Percentiles rank a stretch among this genome's conserved stretches.
Conservation (phyloP, 1,140 invertebrate species). For the Nymphalis io region DNA sequence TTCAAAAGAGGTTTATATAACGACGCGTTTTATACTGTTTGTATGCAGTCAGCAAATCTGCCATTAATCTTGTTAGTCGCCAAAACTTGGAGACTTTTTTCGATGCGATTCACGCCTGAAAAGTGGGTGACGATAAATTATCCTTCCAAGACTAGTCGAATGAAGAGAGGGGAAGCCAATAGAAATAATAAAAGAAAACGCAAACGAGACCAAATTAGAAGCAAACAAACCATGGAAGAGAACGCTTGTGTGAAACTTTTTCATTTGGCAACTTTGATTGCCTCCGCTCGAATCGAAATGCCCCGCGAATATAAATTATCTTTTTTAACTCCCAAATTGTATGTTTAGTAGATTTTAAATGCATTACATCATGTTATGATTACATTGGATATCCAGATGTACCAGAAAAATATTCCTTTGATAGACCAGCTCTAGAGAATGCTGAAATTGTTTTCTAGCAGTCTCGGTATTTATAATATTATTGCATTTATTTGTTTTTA, state of each 20-base stretch:
- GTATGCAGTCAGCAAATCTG: slow-evolving; percentile 43
- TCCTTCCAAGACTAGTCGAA: slow-evolving; percentile 28
- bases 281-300: slow-evolving; percentile 38
- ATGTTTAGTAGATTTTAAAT: slow-evolving; percentile 44
- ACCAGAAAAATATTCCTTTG: too few relatives aligned
- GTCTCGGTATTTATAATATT: too few relatives aligned
- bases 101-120: slow-evolving; percentile 36
- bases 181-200: slow-evolving; percentile 47
- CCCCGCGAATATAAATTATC: slow-evolving; percentile 55
- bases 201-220: slow-evolving; percentile 47
- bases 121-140: slow-evolving; percentile 50
- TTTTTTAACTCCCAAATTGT: slow-evolving; percentile 23
- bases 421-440: too few relatives aligned
- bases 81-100: slow-evolving; percentile 35
- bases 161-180: slow-evolving; percentile 28
- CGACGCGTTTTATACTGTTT: slow-evolving; percentile 30
- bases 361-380: slow-evolving; percentile 22
- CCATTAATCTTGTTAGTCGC: slow-evolving; percentile 59
- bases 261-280: slow-evolving; percentile 72
- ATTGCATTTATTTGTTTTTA: too few relatives aligned
- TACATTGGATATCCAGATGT: too few relatives aligned
- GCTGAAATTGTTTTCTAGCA: too few relatives aligned
- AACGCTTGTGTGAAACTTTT: slow-evolving; percentile 58
- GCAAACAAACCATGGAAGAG: slow-evolving; percentile 44
- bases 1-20: slow-evolving; percentile 23